Evolutionary conservation across 2,797 vertebrate species (phyloP).

Genomic region (Pseudotriccus pelzelni): DNA sequence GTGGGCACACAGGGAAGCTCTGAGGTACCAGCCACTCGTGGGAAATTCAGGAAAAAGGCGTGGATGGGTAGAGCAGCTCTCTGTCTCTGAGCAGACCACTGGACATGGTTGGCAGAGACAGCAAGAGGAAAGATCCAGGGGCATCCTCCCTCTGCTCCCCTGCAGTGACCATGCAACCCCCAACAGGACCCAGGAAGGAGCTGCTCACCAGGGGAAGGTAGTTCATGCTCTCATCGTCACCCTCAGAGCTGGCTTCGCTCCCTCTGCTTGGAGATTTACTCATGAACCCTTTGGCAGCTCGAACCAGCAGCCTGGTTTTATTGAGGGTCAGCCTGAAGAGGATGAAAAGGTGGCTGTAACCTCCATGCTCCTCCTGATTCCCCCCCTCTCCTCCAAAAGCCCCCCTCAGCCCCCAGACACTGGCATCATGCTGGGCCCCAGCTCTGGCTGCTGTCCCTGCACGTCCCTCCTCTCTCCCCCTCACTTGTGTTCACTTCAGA

Average conservation of each 20-base stretch:
- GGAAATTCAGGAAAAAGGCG: not conserved
- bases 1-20: not conserved
- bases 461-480: not conserved
- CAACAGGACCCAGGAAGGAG: not conserved
- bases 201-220: conserved; percentile 90
- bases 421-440: accelerated
- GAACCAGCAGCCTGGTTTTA: conserved; percentile 87
- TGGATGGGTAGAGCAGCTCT: not conserved
- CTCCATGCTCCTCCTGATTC: accelerated
- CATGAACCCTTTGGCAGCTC: conserved; percentile 92
- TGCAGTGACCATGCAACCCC: not conserved
- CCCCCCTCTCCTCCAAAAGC: not conserved
- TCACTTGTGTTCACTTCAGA: not conserved
- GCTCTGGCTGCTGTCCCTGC: accelerated
- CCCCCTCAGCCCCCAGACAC: not conserved
- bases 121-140: not conserved
- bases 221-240: conserved; percentile 84
- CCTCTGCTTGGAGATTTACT: conserved; percentile 82
- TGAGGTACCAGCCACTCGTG: not conserved
- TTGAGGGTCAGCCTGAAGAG: conserved; percentile 84
- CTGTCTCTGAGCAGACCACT: not conserved
- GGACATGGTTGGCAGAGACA: accelerated
- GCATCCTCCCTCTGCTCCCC: not conserved
- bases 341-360: not conserved
- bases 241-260: conserved; percentile 76